Base-by-base conservation (phyloP, 23 tunicate species). In the Oikopleura vanhoeffeni region DNA sequence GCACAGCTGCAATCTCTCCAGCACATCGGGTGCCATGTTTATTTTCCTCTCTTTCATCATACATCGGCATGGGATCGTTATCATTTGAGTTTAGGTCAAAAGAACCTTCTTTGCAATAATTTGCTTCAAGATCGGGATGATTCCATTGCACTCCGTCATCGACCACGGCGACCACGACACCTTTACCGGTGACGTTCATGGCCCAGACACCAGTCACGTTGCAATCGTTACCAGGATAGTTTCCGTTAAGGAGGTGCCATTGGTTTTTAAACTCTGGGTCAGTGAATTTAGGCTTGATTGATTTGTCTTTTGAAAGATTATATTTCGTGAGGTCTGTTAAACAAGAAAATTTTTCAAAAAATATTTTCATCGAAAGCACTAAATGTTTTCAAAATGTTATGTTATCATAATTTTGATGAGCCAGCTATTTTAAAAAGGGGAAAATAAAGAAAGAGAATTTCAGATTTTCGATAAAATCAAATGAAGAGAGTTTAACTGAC, bases 61-160 rank as follows among this genome's bases (percentile, higher is more conserved):
- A 76, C 28, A 38, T 76, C 34, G 98, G 98, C 32, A 90, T 82
- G 0, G 98, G 98, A 64, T 94, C 94, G 67, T 94, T 86, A 87
- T 94, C 98, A 83, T 90, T 87, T 4, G 89, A 83, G 84, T 94
- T 94, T 57, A 94, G 82, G 86, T 94, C 98, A 86, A 89, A 89
- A 58, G 91, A 88, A 34, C 95, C 98, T 42, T 88, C 88, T 27
- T 89, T 41, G 71, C 95, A 86, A 77, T 86, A 94, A 84, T 94
- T 94, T 18, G 88, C 91, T 27, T 18, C 42, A 0, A 94, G 83
- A 75, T 94, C 98, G 0, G 98, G 98, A 82, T 94, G 98, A 28
- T 83, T 40, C 98, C 98, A 94, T 77, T 94, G 89, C 1, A 94
- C 98, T 0, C 98, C 98, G 84, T 94, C 98, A 88, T 94, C 98